phyloP scores from a whole-genome alignment of 1,140 invertebrate species.

The Pissodes strobi region DNA sequence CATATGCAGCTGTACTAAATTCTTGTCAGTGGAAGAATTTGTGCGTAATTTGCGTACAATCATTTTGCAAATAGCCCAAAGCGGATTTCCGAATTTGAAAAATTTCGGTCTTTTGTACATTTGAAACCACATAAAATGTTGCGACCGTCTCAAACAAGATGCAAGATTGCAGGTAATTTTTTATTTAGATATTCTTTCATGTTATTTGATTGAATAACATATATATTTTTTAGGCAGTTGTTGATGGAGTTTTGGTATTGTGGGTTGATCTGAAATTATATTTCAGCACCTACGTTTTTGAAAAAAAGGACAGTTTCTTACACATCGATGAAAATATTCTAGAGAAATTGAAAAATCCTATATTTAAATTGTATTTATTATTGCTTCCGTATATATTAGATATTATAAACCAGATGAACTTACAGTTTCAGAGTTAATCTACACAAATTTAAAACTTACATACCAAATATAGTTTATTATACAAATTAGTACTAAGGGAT shows the following conservation, averaged over 20 bases:
- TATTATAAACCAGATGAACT: neutral
- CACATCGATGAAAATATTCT: neutral
- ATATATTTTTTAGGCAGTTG: constrained; percentile 5
- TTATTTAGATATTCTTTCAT: neutral
- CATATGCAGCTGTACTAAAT: constrained; percentile 15
- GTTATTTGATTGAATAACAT: too few species aligned
- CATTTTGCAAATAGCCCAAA: constrained; percentile 14
- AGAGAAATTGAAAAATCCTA: neutral
- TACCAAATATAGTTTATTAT: neutral
- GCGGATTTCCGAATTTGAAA: neutral
- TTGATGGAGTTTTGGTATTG: neutral
- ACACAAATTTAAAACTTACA: neutral
- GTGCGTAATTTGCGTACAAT: constrained; percentile 12
- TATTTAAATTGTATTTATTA: constrained; percentile 1
- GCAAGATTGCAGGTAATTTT: constrained; percentile 20
- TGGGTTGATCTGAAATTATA: neutral
- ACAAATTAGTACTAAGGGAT: constrained; percentile 6
- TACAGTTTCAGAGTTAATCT: neutral
- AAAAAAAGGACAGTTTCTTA: neutral
- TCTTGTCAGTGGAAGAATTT: constrained; percentile 17
- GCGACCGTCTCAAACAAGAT: too few species aligned
- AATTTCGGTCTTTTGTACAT: constrained; percentile 13
- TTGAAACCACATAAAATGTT: constrained; percentile 3
- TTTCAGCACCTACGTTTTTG: neutral
- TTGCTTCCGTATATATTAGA: constrained; percentile 1